These are phyloP conservation scores for Lamprologus ornatipinnis DNA, from an alignment of 2,113 vertebrate species.

Conservation along the genomic window DNA sequence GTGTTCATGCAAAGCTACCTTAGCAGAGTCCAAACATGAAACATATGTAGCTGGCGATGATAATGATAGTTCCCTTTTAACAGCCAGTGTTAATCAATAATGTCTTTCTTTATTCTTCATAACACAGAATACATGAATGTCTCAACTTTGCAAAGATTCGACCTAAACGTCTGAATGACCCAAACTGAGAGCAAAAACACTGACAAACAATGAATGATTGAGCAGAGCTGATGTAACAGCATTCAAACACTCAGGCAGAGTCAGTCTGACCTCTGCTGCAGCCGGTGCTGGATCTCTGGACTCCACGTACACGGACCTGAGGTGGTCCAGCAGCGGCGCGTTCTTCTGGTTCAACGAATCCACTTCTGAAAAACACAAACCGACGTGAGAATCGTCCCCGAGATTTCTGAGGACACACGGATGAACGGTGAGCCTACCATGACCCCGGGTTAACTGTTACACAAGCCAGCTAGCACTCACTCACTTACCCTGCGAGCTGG, in stretches of 20 bases:
- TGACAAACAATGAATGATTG: not conserved
- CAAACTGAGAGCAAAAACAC: not conserved
- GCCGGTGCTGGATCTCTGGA: slow-evolving; percentile 72
- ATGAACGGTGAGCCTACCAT: not conserved
- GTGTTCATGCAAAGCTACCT: not conserved
- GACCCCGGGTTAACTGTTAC: not conserved
- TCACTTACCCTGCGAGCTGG: slow-evolving; percentile 31
- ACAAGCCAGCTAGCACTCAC: not conserved
- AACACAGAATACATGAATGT: not conserved
- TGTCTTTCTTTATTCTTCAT: not conserved
- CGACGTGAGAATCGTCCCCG: not conserved
- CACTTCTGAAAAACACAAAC: not conserved
- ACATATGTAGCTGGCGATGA: not conserved
- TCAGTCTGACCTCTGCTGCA: slow-evolving; percentile 63
- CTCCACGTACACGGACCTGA: slow-evolving; percentile 84
- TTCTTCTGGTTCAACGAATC: slow-evolving; percentile 71
- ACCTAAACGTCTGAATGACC: not conserved
- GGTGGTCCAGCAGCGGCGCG: slow-evolving; percentile 66
- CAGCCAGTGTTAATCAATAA: not conserved
- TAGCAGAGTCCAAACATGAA: not conserved
- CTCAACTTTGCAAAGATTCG: not conserved
- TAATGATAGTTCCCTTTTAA: not conserved
- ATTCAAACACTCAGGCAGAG: not conserved
- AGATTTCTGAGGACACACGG: not conserved
- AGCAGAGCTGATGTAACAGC: not conserved